Evolutionary conservation across 2,797 vertebrate genomes (phyloP), one percentile per base, ranked within the genome.

Genomic region (Gallinago nigripennis): DNA sequence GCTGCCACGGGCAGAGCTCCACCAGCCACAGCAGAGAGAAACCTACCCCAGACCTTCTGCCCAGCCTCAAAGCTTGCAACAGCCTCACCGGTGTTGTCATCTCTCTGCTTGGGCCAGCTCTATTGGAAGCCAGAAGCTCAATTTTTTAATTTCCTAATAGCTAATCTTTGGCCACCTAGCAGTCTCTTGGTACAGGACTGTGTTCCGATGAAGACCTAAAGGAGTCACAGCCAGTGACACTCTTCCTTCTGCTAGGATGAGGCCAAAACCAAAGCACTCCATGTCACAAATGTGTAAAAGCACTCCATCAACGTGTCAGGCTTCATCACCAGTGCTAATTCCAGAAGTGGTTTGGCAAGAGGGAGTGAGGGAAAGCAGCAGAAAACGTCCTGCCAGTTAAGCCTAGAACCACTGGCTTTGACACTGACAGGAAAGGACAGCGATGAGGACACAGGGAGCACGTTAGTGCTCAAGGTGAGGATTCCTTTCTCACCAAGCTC

Each of bases 251-350:
- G 0, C 65, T 30, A 35, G 14, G 8, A 72, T 19, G 8, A 94
- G 39, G 28, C 45, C 45, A 84, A 72, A 80, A 77, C 16, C 3
- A 8, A n/a, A 90, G 28, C 43, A 53, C 48, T 63, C 33, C 37
- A 7, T 9, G 16, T 45, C 60, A 84, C 33, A 48, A 41, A 45
- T 15, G 56, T 1, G 3, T 14, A 61, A 60, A 75, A 84, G 56
- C n/a, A 33, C 18, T 25, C 43, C 1, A 3, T 24, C 37, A 28
- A 2, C 2, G 6, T 23, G 39, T 21, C 6, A 1, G 39, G 17
- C 25, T 77, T 68, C 28, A 43, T 27, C 58, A 79, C 14, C 39
- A 57, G 0, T 24, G n/a, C 18, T 31, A 43, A 61, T 20, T 61
- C 46, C 33, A 46, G 37, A 87, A 86, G 58, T 57, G 20, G 54